Evolutionary conservation across 2,888 invertebrate genomes (phyloP), one percentile per base, ranked within the genome.

Genomic region (Phalangium opilio): DNA sequence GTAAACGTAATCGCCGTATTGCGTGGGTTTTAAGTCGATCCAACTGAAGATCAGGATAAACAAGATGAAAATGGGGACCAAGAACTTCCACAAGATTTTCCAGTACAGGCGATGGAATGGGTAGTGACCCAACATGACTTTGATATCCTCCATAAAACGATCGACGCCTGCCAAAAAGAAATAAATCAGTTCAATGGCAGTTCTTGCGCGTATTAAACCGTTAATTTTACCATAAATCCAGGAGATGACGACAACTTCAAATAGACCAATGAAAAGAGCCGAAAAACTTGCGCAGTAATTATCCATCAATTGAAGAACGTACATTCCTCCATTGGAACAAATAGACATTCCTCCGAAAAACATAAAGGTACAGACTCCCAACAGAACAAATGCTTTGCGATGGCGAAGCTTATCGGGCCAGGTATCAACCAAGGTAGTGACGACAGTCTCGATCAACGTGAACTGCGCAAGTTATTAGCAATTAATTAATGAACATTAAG

Each of bases 201-300:
- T 34, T 12, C 34, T 34, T 34, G n/a, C 34, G 11, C n/a, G 18
- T 38, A 4, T 17, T 15, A 36, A 52, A 27, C 17, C 2, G 27
- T 32, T 19, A 17, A 19, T 18, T 34, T 51, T 54, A 18, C 81
- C 81, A 59, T 81, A 81, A 35, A 75, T 71, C 79, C 81, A 81
- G 0, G 78, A 70, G 1, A 79, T 74, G 2, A 76, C 70, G 3
- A 70, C 67, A 21, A 77, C 76, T 73, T 81, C 80, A 42, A 73
- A 75, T 50, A 77, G 66, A 46, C 79, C 81, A 59, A 82, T 76
- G 48, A 81, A 67, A 42, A 81, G 66, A 48, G 81, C 76, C 15
- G 81, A 80, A 77, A 80, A 81, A 2, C 79, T 78, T 10, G 81
- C 81, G 0, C 79, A 79, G 63, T 81, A 80, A 76, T 79, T 79